Conservation (phyloP, 2,797 vertebrate species). For the Diplodus puntazzo region DNA sequence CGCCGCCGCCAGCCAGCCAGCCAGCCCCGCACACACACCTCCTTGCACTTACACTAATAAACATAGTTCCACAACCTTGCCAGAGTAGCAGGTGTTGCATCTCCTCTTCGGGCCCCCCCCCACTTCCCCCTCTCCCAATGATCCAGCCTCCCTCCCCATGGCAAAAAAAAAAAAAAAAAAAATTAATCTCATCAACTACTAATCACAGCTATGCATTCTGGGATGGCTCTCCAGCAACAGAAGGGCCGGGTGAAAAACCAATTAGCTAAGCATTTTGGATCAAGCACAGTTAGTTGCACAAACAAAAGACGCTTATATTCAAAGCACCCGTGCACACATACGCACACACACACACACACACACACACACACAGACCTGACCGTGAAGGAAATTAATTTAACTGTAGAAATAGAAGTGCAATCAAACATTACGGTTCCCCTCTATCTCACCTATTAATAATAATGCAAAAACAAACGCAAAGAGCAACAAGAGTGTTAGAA, state of each 20-base stretch:
- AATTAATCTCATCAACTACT: slow-evolving; percentile 79
- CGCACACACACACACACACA: slow-evolving; percentile 33
- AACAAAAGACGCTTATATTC: slow-evolving; percentile 74
- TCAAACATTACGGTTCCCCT: slow-evolving; percentile 61
- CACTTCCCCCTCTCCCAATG: slow-evolving; percentile 34
- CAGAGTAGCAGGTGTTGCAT: slow-evolving; percentile 74
- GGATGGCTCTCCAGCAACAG: slow-evolving; percentile 75
- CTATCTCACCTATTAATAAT: slow-evolving; percentile 43
- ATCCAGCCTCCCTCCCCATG: slow-evolving; percentile 43
- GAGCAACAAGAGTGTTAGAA: slow-evolving; percentile 33
- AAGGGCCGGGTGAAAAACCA: slow-evolving; percentile 80
- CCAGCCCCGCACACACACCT: slow-evolving; percentile 27
- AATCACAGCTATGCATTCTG: slow-evolving; percentile 85
- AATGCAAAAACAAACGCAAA: slow-evolving; percentile 56
- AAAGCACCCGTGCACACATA: slow-evolving; percentile 25
- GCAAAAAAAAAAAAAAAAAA: slow-evolving; percentile 36
- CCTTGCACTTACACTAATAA: slow-evolving; percentile 44
- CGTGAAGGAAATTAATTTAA: slow-evolving; percentile 68
- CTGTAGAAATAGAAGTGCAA: slow-evolving; percentile 63
- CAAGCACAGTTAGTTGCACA: slow-evolving; percentile 75
- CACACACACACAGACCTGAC: slow-evolving; percentile 41
- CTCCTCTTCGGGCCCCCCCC: slow-evolving; percentile 40
- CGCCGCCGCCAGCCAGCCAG: not conserved
- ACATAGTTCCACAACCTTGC: slow-evolving; percentile 52
- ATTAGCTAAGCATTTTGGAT: slow-evolving; percentile 83